These are phyloP conservation scores for Gymnobelideus leadbeateri DNA, from an alignment of 2,113 vertebrate genomes.

Conservation along the genomic window DNA sequence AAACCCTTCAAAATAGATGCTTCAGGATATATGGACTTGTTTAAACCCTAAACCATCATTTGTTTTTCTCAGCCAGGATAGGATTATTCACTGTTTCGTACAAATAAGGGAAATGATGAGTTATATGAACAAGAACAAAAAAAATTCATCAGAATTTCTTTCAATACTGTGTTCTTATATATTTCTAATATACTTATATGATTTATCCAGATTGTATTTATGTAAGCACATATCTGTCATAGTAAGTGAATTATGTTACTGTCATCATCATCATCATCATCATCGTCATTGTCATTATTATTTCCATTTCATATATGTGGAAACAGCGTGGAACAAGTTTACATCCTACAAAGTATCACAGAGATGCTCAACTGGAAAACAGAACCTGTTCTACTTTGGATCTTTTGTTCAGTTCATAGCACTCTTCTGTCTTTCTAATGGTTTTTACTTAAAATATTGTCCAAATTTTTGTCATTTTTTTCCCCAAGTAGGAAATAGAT, in stretches of 20 bases:
- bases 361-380: background rate
- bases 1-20: background rate
- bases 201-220: constrained; percentile 48
- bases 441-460: constrained; percentile 49
- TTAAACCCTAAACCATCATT: background rate
- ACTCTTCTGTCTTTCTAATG: constrained; percentile 14
- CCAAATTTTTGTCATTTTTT: constrained; percentile 20
- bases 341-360: background rate
- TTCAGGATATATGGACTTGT: background rate
- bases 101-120: background rate
- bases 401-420: constrained; percentile 35
- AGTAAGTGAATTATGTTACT: constrained; percentile 24
- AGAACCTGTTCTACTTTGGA: constrained; percentile 2
- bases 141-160: constrained; percentile 44
- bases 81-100: background rate
- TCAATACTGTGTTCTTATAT: constrained; percentile 51
- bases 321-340: constrained; percentile 24
- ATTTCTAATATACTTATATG: constrained; percentile 42
- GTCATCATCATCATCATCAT: too few species aligned
- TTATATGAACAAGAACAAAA: background rate
- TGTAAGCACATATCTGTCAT: background rate
- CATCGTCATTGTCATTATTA: background rate
- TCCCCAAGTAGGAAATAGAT: background rate
- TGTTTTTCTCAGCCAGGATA: background rate
- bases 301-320: background rate